Percentiles rank a stretch among this genome's conserved stretches.
Evolutionary conservation across 2,113 vertebrate genomes (phyloP).

Genomic region (Platycercus adscitus): DNA sequence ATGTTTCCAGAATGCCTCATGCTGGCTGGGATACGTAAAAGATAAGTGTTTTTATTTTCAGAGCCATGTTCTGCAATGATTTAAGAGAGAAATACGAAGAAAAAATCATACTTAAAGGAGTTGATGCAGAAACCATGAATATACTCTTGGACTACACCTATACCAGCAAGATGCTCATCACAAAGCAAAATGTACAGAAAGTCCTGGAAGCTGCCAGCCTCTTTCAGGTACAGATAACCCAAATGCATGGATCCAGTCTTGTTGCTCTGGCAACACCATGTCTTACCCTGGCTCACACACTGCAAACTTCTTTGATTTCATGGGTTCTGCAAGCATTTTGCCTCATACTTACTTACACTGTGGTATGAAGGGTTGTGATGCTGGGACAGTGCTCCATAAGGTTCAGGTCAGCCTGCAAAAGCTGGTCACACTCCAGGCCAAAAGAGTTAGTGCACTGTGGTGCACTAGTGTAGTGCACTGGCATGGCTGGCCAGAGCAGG

Average conservation of each 20-base stretch:
- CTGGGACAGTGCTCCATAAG: not conserved
- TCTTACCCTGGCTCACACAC: not conserved
- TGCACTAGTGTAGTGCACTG: too few relatives aligned
- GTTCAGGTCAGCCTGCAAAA: not conserved
- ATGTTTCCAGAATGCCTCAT: constrained; percentile 29
- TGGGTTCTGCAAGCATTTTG: not conserved
- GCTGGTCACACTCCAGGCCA: not conserved
- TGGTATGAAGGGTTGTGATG: not conserved
- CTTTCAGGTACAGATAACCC: constrained; percentile 86
- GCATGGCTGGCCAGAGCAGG: not conserved
- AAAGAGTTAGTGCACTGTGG: not conserved
- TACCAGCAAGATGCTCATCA: constrained; percentile 90
- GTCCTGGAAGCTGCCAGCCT: constrained; percentile 93
- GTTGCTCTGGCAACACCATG: not conserved
- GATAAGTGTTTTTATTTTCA: constrained; percentile 64
- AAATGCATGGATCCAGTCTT: not conserved
- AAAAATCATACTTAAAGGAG: constrained; percentile 88
- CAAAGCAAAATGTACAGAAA: constrained; percentile 90
- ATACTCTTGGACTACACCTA: constrained; percentile 94
- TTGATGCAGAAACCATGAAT: constrained; percentile 90
- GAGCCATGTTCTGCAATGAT: constrained; percentile 98
- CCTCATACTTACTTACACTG: not conserved
- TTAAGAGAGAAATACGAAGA: constrained; percentile 93
- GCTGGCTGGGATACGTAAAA: constrained; percentile 10
- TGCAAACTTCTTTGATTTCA: not conserved